Conservation (phyloP, 2,888 invertebrate species). For the Nycteola revayana region DNA sequence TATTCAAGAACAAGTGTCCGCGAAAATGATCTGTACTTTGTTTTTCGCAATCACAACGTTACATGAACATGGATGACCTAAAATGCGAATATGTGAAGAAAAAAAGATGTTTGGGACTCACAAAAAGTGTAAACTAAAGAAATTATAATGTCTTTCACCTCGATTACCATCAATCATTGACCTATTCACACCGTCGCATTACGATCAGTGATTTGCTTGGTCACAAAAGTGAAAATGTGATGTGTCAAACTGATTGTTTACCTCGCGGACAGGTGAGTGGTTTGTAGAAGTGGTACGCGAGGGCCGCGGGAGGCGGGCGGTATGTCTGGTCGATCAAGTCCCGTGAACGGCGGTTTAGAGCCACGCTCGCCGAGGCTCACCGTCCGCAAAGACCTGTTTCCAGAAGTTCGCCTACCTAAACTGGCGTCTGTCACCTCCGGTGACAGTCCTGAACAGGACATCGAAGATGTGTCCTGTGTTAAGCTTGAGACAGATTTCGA, state of each 20-base stretch:
- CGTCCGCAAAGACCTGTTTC: conserved; percentile 78
- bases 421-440: conserved; percentile 44
- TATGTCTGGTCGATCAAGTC: conserved; percentile 78
- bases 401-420: conserved; percentile 55
- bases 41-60: conserved; percentile 83
- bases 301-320: conserved; percentile 78
- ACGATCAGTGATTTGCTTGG: conserved; percentile 64
- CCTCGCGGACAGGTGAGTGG: conserved; percentile 80
- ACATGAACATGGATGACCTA: conserved; percentile 83
- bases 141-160: conserved; percentile 66
- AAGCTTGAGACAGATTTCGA: conserved; percentile 79
- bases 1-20: conserved; percentile 70
- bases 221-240: conserved; percentile 82
- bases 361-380: conserved; percentile 57
- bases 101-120: conserved; percentile 77
- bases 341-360: conserved; percentile 75
- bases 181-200: conserved; percentile 57
- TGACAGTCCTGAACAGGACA: conserved; percentile 49
- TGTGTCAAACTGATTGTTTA: conserved; percentile 83
- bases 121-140: conserved; percentile 69
- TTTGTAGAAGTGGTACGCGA: conserved; percentile 74
- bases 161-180: conserved; percentile 62
- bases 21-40: conserved; percentile 79
- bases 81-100: conserved; percentile 81
- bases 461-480: conserved; percentile 61